Conservation (phyloP, 1,140 invertebrate species). For the Megathymus violae region DNA sequence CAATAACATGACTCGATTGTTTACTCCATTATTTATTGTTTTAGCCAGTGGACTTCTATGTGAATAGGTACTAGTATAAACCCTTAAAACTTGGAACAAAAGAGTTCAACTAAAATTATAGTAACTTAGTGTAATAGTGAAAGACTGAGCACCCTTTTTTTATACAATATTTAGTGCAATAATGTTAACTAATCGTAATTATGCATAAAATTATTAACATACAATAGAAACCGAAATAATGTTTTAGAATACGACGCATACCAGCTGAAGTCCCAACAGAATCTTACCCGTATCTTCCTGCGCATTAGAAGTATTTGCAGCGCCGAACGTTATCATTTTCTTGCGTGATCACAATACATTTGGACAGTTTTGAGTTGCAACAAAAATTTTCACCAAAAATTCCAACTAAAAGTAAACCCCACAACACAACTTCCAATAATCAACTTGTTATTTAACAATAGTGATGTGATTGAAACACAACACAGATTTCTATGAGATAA, state of each 20-base stretch:
- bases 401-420: constrained; percentile 50
- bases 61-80: too few relatives aligned
- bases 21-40: too few relatives aligned
- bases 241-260: constrained; percentile 44
- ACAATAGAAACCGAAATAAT: constrained; percentile 48
- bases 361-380: constrained; percentile 57
- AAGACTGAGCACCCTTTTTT: too few relatives aligned
- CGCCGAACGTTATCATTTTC: constrained; percentile 79
- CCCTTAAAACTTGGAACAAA: too few relatives aligned
- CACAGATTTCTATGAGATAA: too few relatives aligned
- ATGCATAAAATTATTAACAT: background rate
- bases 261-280: constrained; percentile 46
- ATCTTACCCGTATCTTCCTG: constrained; percentile 71
- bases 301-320: constrained; percentile 62
- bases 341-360: constrained; percentile 60
- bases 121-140: too few relatives aligned
- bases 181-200: background rate
- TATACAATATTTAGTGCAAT: background rate
- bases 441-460: constrained; percentile 75
- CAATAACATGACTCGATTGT: too few relatives aligned
- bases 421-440: constrained; percentile 36
- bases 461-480: too few relatives aligned
- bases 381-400: constrained; percentile 42
- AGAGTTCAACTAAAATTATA: too few relatives aligned
- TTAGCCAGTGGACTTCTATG: too few relatives aligned